These are phyloP conservation scores for Hyppa rectilinea DNA, from an alignment of 2,888 invertebrate genomes.

Conservation along the genomic window DNA sequence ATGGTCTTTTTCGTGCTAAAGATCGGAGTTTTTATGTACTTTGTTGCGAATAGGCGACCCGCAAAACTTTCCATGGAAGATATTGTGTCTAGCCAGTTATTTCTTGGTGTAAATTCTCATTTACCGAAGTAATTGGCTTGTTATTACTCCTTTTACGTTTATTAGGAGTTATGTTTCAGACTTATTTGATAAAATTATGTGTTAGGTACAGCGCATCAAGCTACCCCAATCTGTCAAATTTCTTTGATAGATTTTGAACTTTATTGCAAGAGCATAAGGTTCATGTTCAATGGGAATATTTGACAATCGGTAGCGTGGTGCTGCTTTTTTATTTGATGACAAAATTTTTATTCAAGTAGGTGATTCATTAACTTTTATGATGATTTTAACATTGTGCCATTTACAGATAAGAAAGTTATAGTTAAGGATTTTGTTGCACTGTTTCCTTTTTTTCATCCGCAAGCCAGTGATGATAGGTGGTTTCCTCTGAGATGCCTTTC, in stretches of 20 bases:
- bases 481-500: too few relatives aligned
- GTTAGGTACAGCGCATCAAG: background rate
- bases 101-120: constrained; percentile 32
- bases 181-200: constrained; percentile 7
- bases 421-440: background rate
- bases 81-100: constrained; percentile 17
- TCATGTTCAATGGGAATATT: too few relatives aligned
- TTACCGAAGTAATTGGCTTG: constrained; percentile 27
- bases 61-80: constrained; percentile 11
- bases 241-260: too few relatives aligned
- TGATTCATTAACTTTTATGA: background rate
- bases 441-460: too few relatives aligned
- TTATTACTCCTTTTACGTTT: constrained; percentile 36
- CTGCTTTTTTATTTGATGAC: background rate
- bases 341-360: background rate
- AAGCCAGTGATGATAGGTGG: too few relatives aligned
- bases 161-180: constrained; percentile 27
- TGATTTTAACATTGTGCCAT: background rate
- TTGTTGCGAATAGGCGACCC: constrained; percentile 8
- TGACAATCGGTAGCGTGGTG: too few relatives aligned
- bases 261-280: too few relatives aligned
- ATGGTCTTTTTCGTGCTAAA: constrained; percentile 33
- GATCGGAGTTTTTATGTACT: constrained; percentile 32
- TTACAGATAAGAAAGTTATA: background rate
- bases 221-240: too few relatives aligned